Conservation (phyloP, 35 echinoderm and acorn worm species). For the Amphiura filiformis region DNA sequence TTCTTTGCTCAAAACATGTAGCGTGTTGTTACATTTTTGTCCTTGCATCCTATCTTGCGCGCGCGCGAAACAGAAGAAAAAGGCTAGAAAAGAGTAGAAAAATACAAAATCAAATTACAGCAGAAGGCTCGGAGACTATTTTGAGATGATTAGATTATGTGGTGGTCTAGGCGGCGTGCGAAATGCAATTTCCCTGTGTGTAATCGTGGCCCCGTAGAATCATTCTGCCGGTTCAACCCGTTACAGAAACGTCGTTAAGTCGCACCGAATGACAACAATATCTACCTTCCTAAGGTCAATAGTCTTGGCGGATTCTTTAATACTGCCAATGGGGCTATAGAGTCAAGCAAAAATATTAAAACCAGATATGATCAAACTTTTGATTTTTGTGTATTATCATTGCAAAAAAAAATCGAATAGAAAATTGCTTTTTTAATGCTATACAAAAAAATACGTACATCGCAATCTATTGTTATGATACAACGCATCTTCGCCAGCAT, state of each 20-base stretch:
- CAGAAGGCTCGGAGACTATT: neutral
- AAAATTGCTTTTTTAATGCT: no score
- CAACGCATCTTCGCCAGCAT: no score
- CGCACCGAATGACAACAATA: neutral
- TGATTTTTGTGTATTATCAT: no score
- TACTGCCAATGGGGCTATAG: neutral
- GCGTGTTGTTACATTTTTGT: neutral
- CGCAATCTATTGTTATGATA: no score
- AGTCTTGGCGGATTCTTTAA: neutral
- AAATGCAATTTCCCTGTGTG: neutral
- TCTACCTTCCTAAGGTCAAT: neutral
- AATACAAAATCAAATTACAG: slow-evolving; percentile 1
- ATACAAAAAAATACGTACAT: no score
- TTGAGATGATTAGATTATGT: neutral
- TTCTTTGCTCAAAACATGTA: neutral
- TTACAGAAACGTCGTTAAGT: neutral
- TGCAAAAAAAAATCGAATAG: no score
- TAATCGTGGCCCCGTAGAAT: neutral
- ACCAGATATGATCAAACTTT: no score
- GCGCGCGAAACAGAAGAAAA: neutral
- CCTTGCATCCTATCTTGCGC: no score
- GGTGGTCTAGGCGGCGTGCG: neutral
- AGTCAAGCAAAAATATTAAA: neutral
- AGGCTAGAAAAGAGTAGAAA: neutral
- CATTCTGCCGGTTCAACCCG: neutral